Conservation (phyloP, 1,140 invertebrate species). For the Berghia stephanieae region DNA sequence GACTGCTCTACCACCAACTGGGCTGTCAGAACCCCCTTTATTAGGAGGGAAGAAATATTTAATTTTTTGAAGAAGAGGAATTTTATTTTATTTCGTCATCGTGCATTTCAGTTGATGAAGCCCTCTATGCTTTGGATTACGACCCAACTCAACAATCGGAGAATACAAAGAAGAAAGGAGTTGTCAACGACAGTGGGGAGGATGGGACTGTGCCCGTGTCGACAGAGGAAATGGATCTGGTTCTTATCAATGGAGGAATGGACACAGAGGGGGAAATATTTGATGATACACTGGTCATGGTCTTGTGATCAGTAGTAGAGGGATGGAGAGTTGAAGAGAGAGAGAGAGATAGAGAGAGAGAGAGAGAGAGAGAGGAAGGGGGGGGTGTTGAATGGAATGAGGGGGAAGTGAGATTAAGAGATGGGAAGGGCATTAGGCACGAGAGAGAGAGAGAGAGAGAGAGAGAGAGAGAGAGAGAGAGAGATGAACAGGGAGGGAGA, state of each 20-base stretch:
- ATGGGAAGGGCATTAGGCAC: background rate
- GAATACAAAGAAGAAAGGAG: background rate
- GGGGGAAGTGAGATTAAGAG: background rate
- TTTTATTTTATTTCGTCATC: too few relatives aligned
- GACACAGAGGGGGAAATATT: constrained; percentile 66
- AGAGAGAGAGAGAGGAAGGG: too few relatives aligned
- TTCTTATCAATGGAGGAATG: constrained; percentile 64
- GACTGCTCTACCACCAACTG: too few relatives aligned
- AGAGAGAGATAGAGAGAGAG: too few relatives aligned
- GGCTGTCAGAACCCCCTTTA: too few relatives aligned
- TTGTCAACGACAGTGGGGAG: background rate
- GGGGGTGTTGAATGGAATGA: too few relatives aligned
- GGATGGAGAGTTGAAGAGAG: too few relatives aligned
- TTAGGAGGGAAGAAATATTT: too few relatives aligned
- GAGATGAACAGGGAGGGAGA: background rate
- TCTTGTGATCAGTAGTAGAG: constrained; percentile 27
- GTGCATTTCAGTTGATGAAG: constrained; percentile 5
- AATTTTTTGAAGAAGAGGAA: too few relatives aligned
- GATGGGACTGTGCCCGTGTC: too few relatives aligned
- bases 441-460: too few relatives aligned
- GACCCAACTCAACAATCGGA: constrained; percentile 21
- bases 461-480: too few relatives aligned
- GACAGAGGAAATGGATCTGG: constrained; percentile 40
- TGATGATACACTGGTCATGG: constrained; percentile 61
- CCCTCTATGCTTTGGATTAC: constrained; percentile 28